phyloP scores from a whole-genome alignment of 2,113 vertebrate genomes.

The Cinclus cinclus region DNA sequence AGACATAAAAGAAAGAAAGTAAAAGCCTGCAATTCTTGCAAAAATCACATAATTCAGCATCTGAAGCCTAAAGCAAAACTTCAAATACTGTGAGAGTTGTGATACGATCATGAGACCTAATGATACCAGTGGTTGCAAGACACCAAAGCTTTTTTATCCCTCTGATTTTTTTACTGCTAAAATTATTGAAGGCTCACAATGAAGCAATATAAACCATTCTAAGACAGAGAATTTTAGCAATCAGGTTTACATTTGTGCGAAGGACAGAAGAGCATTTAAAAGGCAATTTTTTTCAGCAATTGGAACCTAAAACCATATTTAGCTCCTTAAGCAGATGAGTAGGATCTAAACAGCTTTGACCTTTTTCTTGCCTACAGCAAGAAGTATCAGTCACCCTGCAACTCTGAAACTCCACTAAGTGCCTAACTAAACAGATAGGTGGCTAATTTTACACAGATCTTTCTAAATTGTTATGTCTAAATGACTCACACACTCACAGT shows the following conservation, averaged over 20 bases:
- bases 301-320: background rate
- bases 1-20: background rate
- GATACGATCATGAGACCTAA: background rate
- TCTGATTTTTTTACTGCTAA: background rate
- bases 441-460: constrained; percentile 20
- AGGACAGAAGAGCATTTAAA: background rate
- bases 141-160: background rate
- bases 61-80: background rate
- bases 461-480: background rate
- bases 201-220: background rate
- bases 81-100: background rate
- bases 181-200: background rate
- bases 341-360: background rate
- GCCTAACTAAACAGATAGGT: background rate
- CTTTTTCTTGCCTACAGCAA: background rate
- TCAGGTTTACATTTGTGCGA: background rate
- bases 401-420: background rate
- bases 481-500: background rate
- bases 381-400: background rate
- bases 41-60: background rate
- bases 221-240: background rate
- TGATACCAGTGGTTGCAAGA: background rate
- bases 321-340: background rate
- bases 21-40: background rate
- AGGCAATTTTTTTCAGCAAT: background rate